Evolutionary conservation across 1,140 invertebrate species (phyloP).

Genomic region (Drosophila pandora): DNA sequence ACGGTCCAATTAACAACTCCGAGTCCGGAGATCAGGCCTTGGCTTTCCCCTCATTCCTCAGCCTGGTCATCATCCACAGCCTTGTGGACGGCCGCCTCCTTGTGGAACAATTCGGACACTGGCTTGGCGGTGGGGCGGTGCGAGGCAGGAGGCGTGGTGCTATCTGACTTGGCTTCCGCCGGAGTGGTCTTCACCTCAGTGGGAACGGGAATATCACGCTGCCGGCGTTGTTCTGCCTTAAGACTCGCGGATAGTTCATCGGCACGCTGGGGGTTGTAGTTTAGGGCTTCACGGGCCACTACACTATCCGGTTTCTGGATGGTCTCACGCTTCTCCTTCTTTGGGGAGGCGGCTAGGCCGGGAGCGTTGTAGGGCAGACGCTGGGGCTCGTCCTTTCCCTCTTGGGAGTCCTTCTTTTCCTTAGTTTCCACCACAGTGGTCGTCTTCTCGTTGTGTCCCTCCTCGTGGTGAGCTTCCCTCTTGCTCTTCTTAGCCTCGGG

Average conservation of each 20-base stretch:
- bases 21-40: neutral
- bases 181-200: slow-evolving; percentile 34
- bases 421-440: neutral
- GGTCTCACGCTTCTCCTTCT: slow-evolving; percentile 27
- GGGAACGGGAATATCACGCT: slow-evolving; percentile 69
- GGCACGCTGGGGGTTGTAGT: slow-evolving; percentile 1
- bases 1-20: slow-evolving; percentile 27
- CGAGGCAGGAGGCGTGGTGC: slow-evolving; percentile 20
- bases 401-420: slow-evolving; percentile 7
- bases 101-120: slow-evolving; percentile 54
- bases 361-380: neutral
- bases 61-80: slow-evolving; percentile 41
- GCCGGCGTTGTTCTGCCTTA: slow-evolving; percentile 13
- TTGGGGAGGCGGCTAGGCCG: neutral
- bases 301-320: slow-evolving; percentile 25
- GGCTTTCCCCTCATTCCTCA: slow-evolving; percentile 47
- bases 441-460: slow-evolving; percentile 2
- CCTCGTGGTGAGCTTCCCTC: slow-evolving; percentile 26
- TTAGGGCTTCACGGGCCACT: slow-evolving; percentile 7
- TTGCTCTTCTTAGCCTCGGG: slow-evolving; percentile 8
- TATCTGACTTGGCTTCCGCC: slow-evolving; percentile 10
- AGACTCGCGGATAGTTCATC: neutral
- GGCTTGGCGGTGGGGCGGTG: slow-evolving; percentile 50
- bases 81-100: slow-evolving; percentile 4
- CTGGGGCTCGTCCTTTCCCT: slow-evolving; percentile 2